These are phyloP conservation scores for Rostratula benghalensis DNA, from an alignment of 2,113 vertebrate species.

Conservation along the genomic window DNA sequence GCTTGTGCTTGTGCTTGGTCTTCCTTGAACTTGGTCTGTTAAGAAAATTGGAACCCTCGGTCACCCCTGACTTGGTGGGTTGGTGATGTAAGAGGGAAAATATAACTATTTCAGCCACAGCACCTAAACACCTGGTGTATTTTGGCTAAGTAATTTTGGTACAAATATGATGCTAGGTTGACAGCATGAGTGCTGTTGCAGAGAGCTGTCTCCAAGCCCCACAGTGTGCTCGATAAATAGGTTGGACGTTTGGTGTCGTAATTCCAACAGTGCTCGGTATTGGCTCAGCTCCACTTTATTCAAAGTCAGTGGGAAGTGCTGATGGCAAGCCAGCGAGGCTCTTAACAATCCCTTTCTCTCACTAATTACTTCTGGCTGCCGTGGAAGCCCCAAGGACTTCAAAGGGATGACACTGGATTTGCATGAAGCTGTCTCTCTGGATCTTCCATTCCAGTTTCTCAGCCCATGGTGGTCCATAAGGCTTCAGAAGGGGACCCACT, in stretches of 20 bases:
- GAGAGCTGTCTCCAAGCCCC: neutral
- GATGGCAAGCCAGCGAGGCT: neutral
- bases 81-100: rapidly evolving
- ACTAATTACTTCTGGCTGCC: constrained; percentile 53
- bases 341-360: neutral
- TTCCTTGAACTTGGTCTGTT: neutral
- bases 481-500: neutral
- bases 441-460: neutral
- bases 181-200: rapidly evolving
- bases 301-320: neutral
- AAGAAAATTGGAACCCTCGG: neutral
- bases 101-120: neutral
- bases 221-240: rapidly evolving
- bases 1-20: neutral
- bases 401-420: constrained; percentile 26
- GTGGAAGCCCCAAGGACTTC: constrained; percentile 24
- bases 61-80: neutral
- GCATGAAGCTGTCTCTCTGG: neutral
- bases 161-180: rapidly evolving
- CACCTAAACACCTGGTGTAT: neutral
- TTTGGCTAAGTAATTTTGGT: neutral
- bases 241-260: rapidly evolving
- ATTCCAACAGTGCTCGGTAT: neutral
- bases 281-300: neutral
- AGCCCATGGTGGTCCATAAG: constrained; percentile 33